Conservation (phyloP, 2,888 invertebrate genomes). For the Heliconius charithonia region DNA sequence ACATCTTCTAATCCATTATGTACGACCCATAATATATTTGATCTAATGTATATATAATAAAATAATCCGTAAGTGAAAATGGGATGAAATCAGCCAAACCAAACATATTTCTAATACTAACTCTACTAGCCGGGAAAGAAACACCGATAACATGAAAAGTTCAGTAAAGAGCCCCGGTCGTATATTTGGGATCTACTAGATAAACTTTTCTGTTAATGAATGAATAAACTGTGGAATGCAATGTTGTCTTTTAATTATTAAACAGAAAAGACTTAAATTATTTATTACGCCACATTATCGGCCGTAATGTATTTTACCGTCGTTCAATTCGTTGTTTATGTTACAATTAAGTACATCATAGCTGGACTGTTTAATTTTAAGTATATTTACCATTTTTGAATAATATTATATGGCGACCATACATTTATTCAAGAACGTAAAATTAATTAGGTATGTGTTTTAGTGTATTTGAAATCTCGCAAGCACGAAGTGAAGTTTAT, state of each 20-base stretch:
- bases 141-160: constrained; percentile 14
- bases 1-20: too few species aligned
- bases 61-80: constrained; percentile 9
- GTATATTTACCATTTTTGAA: not conserved
- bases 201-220: constrained; percentile 9
- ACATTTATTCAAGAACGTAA: too few species aligned
- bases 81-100: constrained; percentile 12
- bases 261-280: constrained; percentile 4
- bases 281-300: constrained; percentile 3
- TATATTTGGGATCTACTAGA: constrained; percentile 19
- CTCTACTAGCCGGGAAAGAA: constrained; percentile 1
- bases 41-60: constrained; percentile 19
- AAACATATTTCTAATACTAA: constrained; percentile 21
- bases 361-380: not conserved
- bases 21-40: not conserved
- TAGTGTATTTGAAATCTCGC: too few species aligned
- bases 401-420: not conserved
- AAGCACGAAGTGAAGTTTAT: too few species aligned
- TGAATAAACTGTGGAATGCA: constrained; percentile 14
- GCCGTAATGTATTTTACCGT: not conserved
- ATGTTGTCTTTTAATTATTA: constrained; percentile 14
- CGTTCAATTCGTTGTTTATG: constrained; percentile 7
- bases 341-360: not conserved
- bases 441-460: too few species aligned
- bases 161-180: constrained; percentile 4